Conservation (phyloP, 92 coral and sea anemone species). For the Parazoanthus swiftii region DNA sequence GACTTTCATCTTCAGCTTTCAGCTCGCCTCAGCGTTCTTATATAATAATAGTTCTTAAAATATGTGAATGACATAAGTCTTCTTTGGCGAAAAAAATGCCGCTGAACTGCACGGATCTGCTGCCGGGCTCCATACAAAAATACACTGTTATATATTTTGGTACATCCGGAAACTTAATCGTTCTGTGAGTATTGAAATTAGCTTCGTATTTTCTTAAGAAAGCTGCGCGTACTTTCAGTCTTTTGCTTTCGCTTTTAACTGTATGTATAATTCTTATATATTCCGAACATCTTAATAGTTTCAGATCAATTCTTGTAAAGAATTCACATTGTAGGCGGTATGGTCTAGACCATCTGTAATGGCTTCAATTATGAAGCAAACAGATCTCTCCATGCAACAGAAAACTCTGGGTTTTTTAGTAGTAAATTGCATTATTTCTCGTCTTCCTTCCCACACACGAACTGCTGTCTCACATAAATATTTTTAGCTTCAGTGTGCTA, state of each 20-base stretch:
- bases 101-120: background rate
- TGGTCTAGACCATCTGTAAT: background rate
- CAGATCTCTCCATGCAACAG: background rate
- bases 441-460: constrained; percentile 7
- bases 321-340: background rate
- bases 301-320: background rate
- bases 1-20: background rate
- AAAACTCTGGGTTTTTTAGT: background rate
- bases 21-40: background rate
- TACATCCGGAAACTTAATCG: background rate
- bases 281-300: background rate
- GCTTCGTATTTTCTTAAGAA: background rate
- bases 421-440: background rate
- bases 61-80: background rate
- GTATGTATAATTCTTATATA: background rate
- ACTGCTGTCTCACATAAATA: background rate
- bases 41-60: background rate
- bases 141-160: background rate
- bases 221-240: background rate
- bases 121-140: background rate
- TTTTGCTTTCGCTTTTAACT: background rate
- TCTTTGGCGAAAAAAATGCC: too few species aligned
- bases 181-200: background rate
- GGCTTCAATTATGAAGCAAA: background rate
- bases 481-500: constrained; percentile 8